Conservation (phyloP, 2,113 vertebrate species). For the Monarcha castaneiventris region DNA sequence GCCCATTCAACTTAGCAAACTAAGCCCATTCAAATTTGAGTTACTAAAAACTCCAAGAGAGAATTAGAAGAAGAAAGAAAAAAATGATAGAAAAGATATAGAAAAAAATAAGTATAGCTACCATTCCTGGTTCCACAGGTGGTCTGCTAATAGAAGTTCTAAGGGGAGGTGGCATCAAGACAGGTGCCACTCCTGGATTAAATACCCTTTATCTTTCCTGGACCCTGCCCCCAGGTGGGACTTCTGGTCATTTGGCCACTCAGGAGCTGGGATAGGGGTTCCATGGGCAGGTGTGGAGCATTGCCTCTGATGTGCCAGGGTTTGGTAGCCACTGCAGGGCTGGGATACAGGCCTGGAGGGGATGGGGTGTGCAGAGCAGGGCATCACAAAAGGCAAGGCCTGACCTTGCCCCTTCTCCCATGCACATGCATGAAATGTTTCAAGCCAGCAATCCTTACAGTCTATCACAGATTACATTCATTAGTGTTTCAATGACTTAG, state of each 20-base stretch:
- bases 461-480: background rate
- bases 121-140: background rate
- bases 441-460: background rate
- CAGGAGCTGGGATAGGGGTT: background rate
- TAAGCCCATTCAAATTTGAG: background rate
- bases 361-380: background rate
- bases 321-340: background rate
- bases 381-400: background rate
- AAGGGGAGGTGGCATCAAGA: background rate
- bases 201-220: too few relatives aligned
- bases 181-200: fast-evolving
- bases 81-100: fast-evolving
- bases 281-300: fast-evolving
- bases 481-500: background rate
- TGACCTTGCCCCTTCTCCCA: background rate
- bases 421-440: fast-evolving
- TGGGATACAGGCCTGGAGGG: background rate
- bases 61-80: background rate
- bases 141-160: too few relatives aligned
- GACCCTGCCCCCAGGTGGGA: background rate
- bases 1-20: background rate
- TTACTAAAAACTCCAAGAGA: background rate
- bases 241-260: background rate
- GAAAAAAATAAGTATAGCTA: background rate
- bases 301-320: background rate